A percentile compares a stretch with the other conserved stretches of the same genome.
These are phyloP conservation scores for Ctenopoma kingsleyae DNA, from an alignment of 2,797 vertebrate genomes.

Conservation along the genomic window DNA sequence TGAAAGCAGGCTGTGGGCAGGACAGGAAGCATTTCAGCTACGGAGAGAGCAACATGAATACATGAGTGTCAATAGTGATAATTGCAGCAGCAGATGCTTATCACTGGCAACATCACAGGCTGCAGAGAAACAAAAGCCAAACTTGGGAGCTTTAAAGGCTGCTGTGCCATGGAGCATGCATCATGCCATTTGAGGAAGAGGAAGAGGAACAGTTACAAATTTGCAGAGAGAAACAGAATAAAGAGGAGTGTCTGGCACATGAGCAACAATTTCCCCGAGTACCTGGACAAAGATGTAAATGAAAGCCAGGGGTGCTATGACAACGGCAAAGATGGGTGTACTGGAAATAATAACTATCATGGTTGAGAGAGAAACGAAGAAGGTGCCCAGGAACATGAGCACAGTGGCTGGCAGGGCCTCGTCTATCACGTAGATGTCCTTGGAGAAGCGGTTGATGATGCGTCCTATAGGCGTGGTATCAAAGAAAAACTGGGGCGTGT, in stretches of 20 bases:
- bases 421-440: slow-evolving; percentile 94
- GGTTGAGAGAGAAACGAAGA: slow-evolving; percentile 90
- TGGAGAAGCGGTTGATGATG: slow-evolving; percentile 97
- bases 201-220: slow-evolving; percentile 19
- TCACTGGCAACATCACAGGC: slow-evolving; percentile 46
- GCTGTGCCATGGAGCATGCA: slow-evolving; percentile 46
- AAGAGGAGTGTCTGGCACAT: slow-evolving; percentile 7
- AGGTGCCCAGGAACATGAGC: slow-evolving; percentile 90
- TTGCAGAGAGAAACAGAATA: slow-evolving; percentile 25
- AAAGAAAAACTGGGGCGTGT: slow-evolving; percentile 93
- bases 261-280: slow-evolving; percentile 40
- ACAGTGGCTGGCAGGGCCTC: slow-evolving; percentile 90
- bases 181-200: slow-evolving; percentile 55
- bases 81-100: slow-evolving; percentile 20
- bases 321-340: slow-evolving; percentile 91
- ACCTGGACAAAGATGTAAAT: slow-evolving; percentile 95
- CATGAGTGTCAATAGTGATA: slow-evolving; percentile 29
- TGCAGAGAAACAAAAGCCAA: slow-evolving; percentile 30
- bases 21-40: slow-evolving; percentile 67
- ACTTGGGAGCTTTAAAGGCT: slow-evolving; percentile 41
- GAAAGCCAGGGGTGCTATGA: slow-evolving; percentile 88
- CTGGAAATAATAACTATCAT: slow-evolving; percentile 91
- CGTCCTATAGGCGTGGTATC: slow-evolving; percentile 96
- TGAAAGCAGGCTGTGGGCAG: slow-evolving; percentile 45
- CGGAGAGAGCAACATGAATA: slow-evolving; percentile 60